phyloP scores from a whole-genome alignment of 2,797 vertebrate species.

The Rhinophrynus dorsalis region DNA sequence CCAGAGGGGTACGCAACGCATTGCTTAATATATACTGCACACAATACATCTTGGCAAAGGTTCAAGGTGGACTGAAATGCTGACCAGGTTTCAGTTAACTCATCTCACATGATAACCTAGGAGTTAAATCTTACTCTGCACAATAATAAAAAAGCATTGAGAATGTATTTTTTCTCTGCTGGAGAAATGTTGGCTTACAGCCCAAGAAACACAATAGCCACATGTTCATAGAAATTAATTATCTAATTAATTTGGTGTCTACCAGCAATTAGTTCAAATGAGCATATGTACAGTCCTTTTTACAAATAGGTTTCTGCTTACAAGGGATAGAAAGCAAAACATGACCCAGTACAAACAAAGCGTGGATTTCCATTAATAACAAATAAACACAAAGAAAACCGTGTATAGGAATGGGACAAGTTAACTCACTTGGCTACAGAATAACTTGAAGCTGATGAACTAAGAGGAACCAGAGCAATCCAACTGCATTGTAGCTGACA shows the following conservation, averaged over 20 bases:
- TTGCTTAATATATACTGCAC: too few species aligned
- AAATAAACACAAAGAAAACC: constrained; percentile 21
- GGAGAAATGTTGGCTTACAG: constrained; percentile 62
- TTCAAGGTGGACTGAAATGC: too few species aligned
- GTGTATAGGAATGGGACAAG: not conserved
- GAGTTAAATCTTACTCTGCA: too few species aligned
- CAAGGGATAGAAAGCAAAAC: constrained; percentile 72
- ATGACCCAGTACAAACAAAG: constrained; percentile 49
- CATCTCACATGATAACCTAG: too few species aligned
- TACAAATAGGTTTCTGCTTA: constrained; percentile 62
- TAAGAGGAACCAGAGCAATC: too few species aligned
- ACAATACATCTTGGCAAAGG: too few species aligned
- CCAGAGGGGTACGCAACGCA: too few species aligned
- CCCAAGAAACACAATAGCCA: constrained; percentile 71
- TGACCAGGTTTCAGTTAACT: too few species aligned
- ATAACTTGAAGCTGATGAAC: too few species aligned
- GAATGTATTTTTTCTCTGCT: constrained; percentile 46
- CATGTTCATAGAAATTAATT: constrained; percentile 72
- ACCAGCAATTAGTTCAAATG: constrained; percentile 73
- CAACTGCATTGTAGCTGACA: too few species aligned
- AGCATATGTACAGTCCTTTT: constrained; percentile 64
- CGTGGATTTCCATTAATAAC: constrained; percentile 13
- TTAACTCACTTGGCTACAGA: too few species aligned
- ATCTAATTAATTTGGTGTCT: constrained; percentile 71
- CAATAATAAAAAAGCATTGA: too few species aligned